Evolutionary conservation across 2,797 vertebrate genomes (phyloP), one percentile per base, ranked within the genome.

Genomic region (Lepidocolaptes lacrymiger): DNA sequence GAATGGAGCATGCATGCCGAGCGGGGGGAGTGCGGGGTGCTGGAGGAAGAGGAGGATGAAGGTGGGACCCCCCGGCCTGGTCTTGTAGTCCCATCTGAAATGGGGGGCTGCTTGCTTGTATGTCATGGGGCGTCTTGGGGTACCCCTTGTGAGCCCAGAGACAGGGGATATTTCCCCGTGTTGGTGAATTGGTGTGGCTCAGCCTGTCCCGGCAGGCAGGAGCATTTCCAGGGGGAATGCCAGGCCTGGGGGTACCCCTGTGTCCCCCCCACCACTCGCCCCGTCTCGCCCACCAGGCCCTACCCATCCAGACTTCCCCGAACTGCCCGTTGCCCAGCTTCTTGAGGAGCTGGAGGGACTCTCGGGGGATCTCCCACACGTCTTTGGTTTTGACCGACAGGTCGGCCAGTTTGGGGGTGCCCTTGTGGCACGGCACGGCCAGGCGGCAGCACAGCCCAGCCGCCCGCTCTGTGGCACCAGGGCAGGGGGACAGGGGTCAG

Each of bases 251-350:
- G 93, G 92, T 91, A 66, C 92, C 94, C 80, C 44, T 46, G 9
- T 5, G 39, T 10, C 75, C 90, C 73, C 92, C 56, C 74, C 55
- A 55, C 78, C 39, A 1, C 88, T 92, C 76, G 14, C 92, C 88
- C 78, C 12, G 9, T 48, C 72, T 80, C 37, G 20, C 24, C 75
- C 26, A 3, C 52, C 8, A 0, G 91, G 95, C 97, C 99, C 97
- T 99, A 99, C 99, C 99, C 98, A 99, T 99, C 99, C 99, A 99
- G 96, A 99, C 99, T 99, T 99, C 99, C 98, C 99, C 99, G 63
- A 99, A 99, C 98, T 99, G 99, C 97, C 99, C 99, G 52, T 99
- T 99, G 92, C 99, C 99, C 98, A 99, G 97, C 97, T 99, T 99
- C 98, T 99, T 99, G 98, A 99, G 98, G 95, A 99, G 98, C 97